phyloP scores from a whole-genome alignment of 2,113 vertebrate genomes.

The Tychaedon coryphoeus region DNA sequence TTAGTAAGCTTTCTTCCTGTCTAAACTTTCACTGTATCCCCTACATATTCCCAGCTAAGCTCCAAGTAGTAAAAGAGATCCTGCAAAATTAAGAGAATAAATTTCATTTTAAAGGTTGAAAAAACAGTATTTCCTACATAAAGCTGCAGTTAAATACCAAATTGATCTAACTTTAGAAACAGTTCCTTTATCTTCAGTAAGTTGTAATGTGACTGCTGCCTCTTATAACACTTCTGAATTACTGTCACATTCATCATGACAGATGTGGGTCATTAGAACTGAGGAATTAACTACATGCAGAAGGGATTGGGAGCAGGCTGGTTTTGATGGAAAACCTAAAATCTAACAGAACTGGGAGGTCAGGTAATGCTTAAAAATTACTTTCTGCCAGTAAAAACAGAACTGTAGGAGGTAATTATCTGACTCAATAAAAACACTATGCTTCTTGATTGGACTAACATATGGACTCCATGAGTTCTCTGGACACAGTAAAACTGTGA shows the following conservation, averaged over 20 bases:
- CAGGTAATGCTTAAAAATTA: slow-evolving; percentile 27
- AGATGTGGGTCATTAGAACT: slow-evolving; percentile 36
- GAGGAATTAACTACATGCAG: background rate
- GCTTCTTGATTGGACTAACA: slow-evolving; percentile 42
- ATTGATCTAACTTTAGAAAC: background rate
- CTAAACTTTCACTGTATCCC: background rate
- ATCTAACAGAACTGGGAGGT: background rate
- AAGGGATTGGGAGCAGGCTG: background rate
- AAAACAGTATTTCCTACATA: background rate
- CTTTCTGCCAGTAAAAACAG: slow-evolving; percentile 46
- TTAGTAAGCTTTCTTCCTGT: background rate
- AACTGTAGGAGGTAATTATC: slow-evolving; percentile 41
- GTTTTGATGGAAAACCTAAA: slow-evolving; percentile 32
- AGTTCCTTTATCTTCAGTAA: slow-evolving; percentile 22
- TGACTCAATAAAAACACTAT: slow-evolving; percentile 22
- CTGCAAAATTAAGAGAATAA: background rate
- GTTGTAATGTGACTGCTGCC: background rate
- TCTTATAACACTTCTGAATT: slow-evolving; percentile 12
- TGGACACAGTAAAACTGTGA: background rate
- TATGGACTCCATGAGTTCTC: background rate
- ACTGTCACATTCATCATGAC: slow-evolving; percentile 13
- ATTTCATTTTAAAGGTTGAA: background rate
- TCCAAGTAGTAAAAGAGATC: background rate
- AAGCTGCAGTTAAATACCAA: background rate
- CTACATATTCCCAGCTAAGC: background rate